A percentile compares a stretch with the other conserved stretches of the same genome.
Evolutionary conservation across 2,113 vertebrate genomes (phyloP).

Genomic region (Lophochroa leadbeateri): DNA sequence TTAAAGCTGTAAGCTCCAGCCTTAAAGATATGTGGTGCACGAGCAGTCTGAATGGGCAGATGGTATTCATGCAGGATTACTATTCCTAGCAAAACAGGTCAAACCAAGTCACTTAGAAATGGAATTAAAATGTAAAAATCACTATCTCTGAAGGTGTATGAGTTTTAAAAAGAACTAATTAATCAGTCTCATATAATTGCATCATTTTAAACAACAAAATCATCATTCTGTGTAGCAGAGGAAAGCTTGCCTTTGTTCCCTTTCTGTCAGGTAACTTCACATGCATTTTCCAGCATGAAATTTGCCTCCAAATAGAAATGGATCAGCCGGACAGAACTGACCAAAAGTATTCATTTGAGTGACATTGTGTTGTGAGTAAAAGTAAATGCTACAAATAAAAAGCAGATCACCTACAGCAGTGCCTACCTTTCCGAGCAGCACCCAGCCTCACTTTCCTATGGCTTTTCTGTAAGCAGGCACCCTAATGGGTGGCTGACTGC

Average conservation of each 20-base stretch:
- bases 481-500: neutral
- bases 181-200: neutral
- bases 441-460: neutral
- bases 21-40: conserved; percentile 46
- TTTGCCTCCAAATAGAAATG: neutral
- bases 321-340: neutral
- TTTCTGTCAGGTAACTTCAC: neutral
- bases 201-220: neutral
- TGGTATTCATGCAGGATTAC: conserved; percentile 45
- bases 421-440: neutral
- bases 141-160: neutral
- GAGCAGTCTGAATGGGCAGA: conserved; percentile 45
- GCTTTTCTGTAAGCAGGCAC: neutral
- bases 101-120: conserved; percentile 25
- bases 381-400: neutral
- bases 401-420: rapidly evolving
- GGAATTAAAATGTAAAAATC: neutral
- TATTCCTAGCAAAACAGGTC: conserved; percentile 21
- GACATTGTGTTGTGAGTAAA: rapidly evolving
- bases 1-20: conserved; percentile 52
- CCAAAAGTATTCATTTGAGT: neutral
- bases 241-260: neutral
- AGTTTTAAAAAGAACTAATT: neutral
- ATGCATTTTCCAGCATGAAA: neutral
- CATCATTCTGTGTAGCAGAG: neutral